Base-by-base conservation (phyloP, 2,797 vertebrate genomes). In the Malacoctenus gilli region DNA sequence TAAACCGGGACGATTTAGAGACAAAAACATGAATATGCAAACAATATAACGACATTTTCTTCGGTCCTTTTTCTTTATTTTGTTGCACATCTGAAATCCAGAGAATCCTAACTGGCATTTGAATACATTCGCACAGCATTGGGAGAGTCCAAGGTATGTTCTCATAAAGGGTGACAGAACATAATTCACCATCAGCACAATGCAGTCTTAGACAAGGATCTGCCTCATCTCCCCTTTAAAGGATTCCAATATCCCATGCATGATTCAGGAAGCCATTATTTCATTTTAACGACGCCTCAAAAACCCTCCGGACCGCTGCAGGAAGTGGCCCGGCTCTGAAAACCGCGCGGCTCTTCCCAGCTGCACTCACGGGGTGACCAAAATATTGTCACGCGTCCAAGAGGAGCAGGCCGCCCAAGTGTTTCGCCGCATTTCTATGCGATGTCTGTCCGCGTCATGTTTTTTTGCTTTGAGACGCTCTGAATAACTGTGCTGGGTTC, bases 181-280 rank as follows among this genome's bases (percentile, higher is more conserved):
- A 73, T 71, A 77, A 80, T 74, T 87, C 74, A 79, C 35, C 37
- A 76, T 69, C 58, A 71, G 68, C 59, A 59, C 63, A 72, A 61
- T 46, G 20, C 19, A 61, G 65, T 67, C 71, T 57, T 41, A 50
- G 68, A 85, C 77, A 72, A 57, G 60, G 68, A 79, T 78, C 49
- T 74, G 68, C 71, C 69, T 79, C 73, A 70, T 83, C 77, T 79
- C 79, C 60, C 66, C 62, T 71, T 72, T 72, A 76, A 86, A 74
- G 61, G 59, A 68, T 81, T 85, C 80, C 79, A 74, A 50, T 79
- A 72, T 53, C 66, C 57, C 74, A 75, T 88, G 72, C 68, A 84
- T 84, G 80, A 89, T 83, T 87, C 70, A 87, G 53, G 58, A 76
- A 40, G 70, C 75, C 83, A 81, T 86, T 85, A 83, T 85, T 83